A percentile compares a stretch with the other conserved stretches of the same genome.
phyloP scores from a whole-genome alignment of 2,113 vertebrate genomes.

The Zapornia atra region DNA sequence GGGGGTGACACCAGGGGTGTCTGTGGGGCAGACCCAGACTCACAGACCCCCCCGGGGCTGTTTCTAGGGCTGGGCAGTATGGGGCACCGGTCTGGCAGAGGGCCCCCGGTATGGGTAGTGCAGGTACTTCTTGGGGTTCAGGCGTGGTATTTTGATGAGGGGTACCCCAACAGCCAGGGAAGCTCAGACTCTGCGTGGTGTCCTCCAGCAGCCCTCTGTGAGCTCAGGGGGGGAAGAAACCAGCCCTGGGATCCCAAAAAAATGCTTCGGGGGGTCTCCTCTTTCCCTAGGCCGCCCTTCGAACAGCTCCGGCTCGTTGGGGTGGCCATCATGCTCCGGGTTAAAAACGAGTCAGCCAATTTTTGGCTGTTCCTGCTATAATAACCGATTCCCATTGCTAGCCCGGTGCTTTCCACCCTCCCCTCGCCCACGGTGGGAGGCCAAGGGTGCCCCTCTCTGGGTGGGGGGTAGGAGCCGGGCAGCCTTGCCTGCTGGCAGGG shows the following conservation, averaged over 20 bases:
- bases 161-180: neutral
- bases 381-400: neutral
- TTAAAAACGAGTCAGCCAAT: neutral
- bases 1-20: neutral
- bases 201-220: neutral
- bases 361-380: neutral
- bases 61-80: neutral
- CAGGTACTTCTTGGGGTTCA: accelerated
- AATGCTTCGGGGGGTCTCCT: neutral
- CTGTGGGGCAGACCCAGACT: neutral
- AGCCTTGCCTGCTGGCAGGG: neutral
- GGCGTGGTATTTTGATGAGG: accelerated
- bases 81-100: accelerated
- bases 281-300: accelerated
- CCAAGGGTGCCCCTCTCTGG: neutral
- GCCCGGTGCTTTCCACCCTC: accelerated
- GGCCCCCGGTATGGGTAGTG: accelerated
- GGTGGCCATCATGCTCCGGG: neutral
- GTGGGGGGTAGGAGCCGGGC: accelerated
- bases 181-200: accelerated
- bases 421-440: neutral
- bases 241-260: neutral
- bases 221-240: accelerated
- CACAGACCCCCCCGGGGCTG: accelerated
- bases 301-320: accelerated